A percentile compares a stretch with the other conserved stretches of the same genome.
phyloP scores from a whole-genome alignment of 23 tunicate genomes.

The Styela plicata region DNA sequence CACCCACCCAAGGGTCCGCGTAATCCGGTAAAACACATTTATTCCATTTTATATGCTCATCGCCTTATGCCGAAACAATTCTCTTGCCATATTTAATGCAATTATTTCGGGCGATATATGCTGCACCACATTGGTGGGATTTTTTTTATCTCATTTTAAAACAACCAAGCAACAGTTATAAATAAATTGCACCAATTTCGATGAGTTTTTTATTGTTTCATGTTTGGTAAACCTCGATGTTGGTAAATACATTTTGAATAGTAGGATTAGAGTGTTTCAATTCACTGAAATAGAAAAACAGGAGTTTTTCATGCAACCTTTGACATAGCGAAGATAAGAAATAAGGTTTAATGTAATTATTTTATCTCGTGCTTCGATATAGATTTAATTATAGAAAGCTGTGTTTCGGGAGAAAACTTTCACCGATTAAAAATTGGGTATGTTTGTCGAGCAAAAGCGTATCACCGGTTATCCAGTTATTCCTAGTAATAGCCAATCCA shows the following conservation, averaged over 20 bases:
- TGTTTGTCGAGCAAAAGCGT: too few relatives aligned
- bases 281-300: background rate
- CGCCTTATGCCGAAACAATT: background rate
- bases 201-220: too few relatives aligned
- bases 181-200: too few relatives aligned
- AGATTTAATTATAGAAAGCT: background rate
- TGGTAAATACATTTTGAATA: too few relatives aligned
- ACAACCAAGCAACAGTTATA: too few relatives aligned
- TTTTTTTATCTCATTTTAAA: too few relatives aligned
- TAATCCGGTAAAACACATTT: background rate
- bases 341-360: background rate
- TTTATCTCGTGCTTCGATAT: background rate
- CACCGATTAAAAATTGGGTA: too few relatives aligned
- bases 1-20: background rate
- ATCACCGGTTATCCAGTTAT: too few relatives aligned
- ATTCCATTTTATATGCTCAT: background rate
- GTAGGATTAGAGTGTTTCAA: background rate
- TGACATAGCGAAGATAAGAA: background rate
- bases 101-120: background rate
- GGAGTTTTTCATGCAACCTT: background rate
- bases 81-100: background rate
- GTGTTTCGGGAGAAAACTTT: too few relatives aligned
- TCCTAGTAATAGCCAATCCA: too few relatives aligned
- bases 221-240: too few relatives aligned
- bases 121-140: background rate